Base-by-base conservation (phyloP, 2,113 vertebrate species). In the Pantherophis guttatus region DNA sequence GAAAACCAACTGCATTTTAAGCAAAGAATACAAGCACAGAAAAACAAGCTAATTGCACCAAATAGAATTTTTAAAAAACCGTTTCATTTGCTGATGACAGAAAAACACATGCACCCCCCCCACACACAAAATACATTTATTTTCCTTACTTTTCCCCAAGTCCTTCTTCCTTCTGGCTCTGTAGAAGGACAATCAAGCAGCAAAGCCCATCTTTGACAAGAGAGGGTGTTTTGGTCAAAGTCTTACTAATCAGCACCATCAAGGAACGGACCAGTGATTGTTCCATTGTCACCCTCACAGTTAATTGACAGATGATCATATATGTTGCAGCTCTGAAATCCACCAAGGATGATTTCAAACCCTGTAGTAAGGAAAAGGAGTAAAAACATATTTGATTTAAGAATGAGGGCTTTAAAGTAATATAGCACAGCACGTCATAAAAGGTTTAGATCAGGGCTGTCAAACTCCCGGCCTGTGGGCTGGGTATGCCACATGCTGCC, bases 301-400 rank as follows among this genome's bases (percentile, higher is more conserved):
- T 98, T 93, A 99, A 97, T 97, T 99, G 99, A 94, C 98, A 98
- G 91, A 99, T 98, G 29, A 99, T 98, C 99, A 99, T 99, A 94
- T 99, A 99, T 0, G 98, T 98, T 92, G 99, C 98, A 29, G 99
- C 98, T 97, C 97, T 98, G 96, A 98, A 99, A 98, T 99, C 99
- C 13, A 95, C 94, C 86, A 99, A 92, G 23, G 98, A 95, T 0
- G 99, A 99, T 97, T 98, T 99, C 94, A 99, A 97, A 12, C 99
- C 99, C 99, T 99, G 96, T 17, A 52, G 95, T 65, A 93, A 90
- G n/a, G 23, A 85, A 53, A 55, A 55, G 24, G 92, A 29, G 93
- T 4, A 52, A 91, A 93, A 24, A n/a, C 90, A 24, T 10, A 10
- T 93, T 94, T 94, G 93, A 54, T 0, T 87, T 0, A 2, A 55